Conservation (phyloP, 2,113 vertebrate species). For the Aplodontia rufa region DNA sequence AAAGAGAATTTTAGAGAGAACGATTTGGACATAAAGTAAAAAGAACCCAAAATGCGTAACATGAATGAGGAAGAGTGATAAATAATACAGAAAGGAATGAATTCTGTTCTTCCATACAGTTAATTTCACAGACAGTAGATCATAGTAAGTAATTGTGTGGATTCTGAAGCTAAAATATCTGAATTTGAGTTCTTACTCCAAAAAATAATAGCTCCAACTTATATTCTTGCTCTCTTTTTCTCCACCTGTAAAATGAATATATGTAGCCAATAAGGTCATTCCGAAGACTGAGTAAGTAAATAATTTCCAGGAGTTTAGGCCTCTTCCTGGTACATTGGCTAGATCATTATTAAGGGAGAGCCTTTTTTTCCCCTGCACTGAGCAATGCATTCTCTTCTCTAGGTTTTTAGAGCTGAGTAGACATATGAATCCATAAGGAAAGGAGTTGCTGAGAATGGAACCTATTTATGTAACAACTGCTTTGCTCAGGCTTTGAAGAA, state of each 20-base stretch:
- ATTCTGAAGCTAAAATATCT: not conserved
- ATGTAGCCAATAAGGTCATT: not conserved
- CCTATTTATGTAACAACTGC: not conserved
- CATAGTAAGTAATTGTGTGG: not conserved
- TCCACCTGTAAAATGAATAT: not conserved
- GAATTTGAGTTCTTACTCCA: not conserved
- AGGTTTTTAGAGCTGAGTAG: not conserved
- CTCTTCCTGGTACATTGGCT: not conserved
- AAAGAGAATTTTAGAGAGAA: not conserved
- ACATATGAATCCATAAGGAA: not conserved
- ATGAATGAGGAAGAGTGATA: not conserved
- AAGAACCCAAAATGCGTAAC: not conserved
- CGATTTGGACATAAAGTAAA: not conserved
- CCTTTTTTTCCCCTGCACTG: not conserved
- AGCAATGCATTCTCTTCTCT: not conserved
- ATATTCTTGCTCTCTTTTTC: no score
- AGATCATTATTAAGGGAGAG: not conserved
- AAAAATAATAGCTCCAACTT: not conserved
- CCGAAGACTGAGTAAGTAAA: not conserved
- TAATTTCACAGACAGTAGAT: not conserved
- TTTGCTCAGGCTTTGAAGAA: not conserved
- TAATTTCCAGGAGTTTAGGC: not conserved
- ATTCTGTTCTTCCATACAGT: not conserved
- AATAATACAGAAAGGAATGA: not conserved
- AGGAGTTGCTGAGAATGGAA: not conserved